Percentiles rank a stretch among this genome's conserved stretches.
These are phyloP conservation scores for Pseudorhombus dupliciocellatus DNA, from an alignment of 2,113 vertebrate genomes.

Conservation along the genomic window DNA sequence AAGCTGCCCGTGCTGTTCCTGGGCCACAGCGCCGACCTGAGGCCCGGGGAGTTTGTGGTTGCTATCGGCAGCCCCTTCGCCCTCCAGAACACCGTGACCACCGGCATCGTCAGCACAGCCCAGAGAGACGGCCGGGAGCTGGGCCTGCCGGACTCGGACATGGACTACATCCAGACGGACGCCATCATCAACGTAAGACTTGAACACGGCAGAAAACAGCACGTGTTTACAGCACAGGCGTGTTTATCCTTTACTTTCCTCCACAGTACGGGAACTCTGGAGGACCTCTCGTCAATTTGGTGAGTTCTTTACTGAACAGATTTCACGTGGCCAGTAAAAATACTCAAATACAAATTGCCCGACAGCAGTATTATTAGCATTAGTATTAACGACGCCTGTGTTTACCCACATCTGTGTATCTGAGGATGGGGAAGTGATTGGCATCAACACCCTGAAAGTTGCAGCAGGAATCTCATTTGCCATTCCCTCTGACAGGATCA, in stretches of 20 bases:
- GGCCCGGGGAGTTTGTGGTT: constrained; percentile 93
- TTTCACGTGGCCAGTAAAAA: too few species aligned
- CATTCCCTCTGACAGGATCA: constrained; percentile 93
- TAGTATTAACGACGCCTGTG: not conserved
- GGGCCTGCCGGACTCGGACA: constrained; percentile 90
- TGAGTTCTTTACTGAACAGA: constrained; percentile 62
- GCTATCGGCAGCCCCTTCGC: constrained; percentile 94
- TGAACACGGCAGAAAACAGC: not conserved
- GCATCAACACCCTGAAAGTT: constrained; percentile 95
- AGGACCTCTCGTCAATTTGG: constrained; percentile 94
- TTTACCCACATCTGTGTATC: not conserved
- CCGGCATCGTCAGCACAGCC: constrained; percentile 92
- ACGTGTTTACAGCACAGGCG: not conserved
- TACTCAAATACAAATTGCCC: not conserved
- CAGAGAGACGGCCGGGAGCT: constrained; percentile 92
- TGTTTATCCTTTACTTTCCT: constrained; percentile 24
- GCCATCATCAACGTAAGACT: constrained; percentile 94
- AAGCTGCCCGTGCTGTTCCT: constrained; percentile 85
- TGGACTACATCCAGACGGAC: constrained; percentile 95
- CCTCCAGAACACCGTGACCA: constrained; percentile 94
- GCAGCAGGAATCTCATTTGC: constrained; percentile 95
- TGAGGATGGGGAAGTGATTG: constrained; percentile 95
- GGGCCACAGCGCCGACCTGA: constrained; percentile 89
- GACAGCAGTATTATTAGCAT: not conserved
- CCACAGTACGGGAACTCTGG: constrained; percentile 94